Conservation (phyloP, 2,113 vertebrate species). For the Oriolus oriolus region DNA sequence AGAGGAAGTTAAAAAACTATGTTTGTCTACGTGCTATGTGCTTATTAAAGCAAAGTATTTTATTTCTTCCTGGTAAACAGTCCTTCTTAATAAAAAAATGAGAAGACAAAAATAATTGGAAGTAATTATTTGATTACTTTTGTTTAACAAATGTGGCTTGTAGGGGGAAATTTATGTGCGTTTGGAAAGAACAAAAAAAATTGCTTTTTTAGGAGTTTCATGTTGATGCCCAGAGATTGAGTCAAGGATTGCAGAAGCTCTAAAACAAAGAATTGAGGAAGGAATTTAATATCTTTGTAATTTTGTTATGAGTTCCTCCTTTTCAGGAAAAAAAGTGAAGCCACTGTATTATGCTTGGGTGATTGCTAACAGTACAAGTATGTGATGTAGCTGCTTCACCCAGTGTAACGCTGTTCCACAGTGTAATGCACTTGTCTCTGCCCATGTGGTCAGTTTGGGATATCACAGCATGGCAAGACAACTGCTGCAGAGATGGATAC, state of each 20-base stretch:
- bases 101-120: not conserved
- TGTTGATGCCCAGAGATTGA: not conserved
- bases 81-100: not conserved
- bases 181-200: not conserved
- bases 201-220: not conserved
- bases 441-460: fast-evolving
- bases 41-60: not conserved
- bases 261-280: not conserved
- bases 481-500: not conserved
- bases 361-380: not conserved
- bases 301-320: not conserved
- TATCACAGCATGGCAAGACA: not conserved
- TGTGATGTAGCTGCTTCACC: not conserved
- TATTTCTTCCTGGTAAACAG: not conserved
- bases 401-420: not conserved
- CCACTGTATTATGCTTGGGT: not conserved
- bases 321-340: not conserved
- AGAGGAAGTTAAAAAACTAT: not conserved
- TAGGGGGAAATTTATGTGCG: not conserved
- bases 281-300: not conserved
- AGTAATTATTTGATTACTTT: not conserved
- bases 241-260: not conserved
- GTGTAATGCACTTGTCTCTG: not conserved
- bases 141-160: not conserved
- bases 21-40: not conserved